Evolutionary conservation across 2,888 invertebrate genomes (phyloP), one percentile per base, ranked within the genome.

Genomic region (Drosophila mimetica): DNA sequence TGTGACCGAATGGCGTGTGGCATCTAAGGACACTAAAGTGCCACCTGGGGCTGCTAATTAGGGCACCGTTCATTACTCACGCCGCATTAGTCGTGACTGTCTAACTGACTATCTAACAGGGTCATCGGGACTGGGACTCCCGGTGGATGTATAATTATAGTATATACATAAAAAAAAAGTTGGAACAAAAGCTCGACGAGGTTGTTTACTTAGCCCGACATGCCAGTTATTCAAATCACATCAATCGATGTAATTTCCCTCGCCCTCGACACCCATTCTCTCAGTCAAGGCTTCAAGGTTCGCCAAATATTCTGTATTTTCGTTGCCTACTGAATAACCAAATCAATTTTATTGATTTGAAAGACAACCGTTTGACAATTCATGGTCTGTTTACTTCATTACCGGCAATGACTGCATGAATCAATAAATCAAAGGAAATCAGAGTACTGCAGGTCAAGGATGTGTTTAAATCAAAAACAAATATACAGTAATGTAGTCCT

Each of bases 1-100:
- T 36, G 22, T 20, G 51, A 47, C 36, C 25, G n/a, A 47, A 54
- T 54, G 22, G 48, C 34, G 71, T 82, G 83, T 61, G 67, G 30
- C 69, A 74, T 75, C 52, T 42, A 53, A 65, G 46, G 47, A 34
- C 41, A 50, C 60, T 65, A 63, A 64, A 64, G 34, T 64, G 61
- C 32, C 76, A 69, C 61, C 69, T 52, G 73, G 73, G 71, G 51
- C 37, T 32, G 51, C 59, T 79, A 82, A 82, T 82, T 85, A 65
- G 73, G 39, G 25, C 74, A 59, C 47, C 63, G 63, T 64, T 67
- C 46, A 70, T n/a, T 67, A 63, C 65, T 58, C 64, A 48, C 48
- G 42, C 48, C 46, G 47, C 41, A 58, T 39, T 48, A 41, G 36
- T 74, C 70, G 54, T 71, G 82, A 37, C 81, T 64, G 65, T 59